Percentiles rank a stretch among this genome's conserved stretches.
Conservation (phyloP, 2,113 vertebrate genomes). For the Toxotes chatareus region DNA sequence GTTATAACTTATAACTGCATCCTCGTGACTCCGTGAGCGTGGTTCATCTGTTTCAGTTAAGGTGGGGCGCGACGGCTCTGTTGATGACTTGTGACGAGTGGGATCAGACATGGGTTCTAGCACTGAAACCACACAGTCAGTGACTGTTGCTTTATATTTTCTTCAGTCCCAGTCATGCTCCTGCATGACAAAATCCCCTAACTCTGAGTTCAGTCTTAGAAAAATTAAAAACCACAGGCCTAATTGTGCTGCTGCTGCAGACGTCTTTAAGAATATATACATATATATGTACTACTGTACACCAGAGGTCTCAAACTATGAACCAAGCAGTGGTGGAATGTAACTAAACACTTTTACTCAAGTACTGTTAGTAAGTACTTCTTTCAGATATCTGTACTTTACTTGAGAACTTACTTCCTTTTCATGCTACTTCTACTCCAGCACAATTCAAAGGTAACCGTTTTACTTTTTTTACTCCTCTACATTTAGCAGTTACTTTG, state of each 20-base stretch:
- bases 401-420: not conserved
- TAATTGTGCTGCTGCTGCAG: not conserved
- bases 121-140: not conserved
- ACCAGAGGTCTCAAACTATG: not conserved
- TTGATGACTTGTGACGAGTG: not conserved
- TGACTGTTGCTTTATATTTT: not conserved
- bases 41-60: not conserved
- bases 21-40: conserved; percentile 37
- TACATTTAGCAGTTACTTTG: too few relatives aligned
- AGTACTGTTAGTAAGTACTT: not conserved
- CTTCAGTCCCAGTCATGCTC: not conserved
- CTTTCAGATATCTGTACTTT: too few relatives aligned
- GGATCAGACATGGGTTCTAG: not conserved
- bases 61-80: conserved; percentile 1
- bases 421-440: not conserved
- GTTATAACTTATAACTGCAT: not conserved
- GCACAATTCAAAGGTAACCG: too few relatives aligned
- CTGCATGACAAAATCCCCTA: not conserved
- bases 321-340: not conserved
- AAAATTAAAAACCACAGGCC: not conserved
- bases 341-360: not conserved
- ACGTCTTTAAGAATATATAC: not conserved
- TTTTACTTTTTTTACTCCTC: too few relatives aligned
- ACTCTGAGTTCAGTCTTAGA: not conserved
- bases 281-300: too few relatives aligned